Conservation (phyloP, 1,140 invertebrate species). For the Temnothorax longispinosus region DNA sequence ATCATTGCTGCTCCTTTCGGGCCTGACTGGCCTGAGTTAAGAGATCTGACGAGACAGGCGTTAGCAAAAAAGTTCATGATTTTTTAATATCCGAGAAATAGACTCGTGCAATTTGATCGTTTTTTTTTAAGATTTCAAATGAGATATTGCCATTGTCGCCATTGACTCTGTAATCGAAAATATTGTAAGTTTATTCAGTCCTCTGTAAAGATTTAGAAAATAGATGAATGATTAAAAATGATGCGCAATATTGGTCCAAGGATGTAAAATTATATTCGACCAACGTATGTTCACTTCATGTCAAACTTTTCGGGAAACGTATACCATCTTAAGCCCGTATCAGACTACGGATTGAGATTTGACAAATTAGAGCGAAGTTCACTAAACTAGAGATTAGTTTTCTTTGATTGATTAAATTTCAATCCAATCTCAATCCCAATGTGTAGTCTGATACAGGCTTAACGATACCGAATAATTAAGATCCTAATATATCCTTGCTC, state of each 20-base stretch:
- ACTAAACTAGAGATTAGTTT: no score
- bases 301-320: not conserved
- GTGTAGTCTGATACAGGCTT: no score
- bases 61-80: not conserved
- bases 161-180: no score
- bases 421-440: no score
- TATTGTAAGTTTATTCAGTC: not conserved
- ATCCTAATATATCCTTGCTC: not conserved
- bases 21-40: not conserved
- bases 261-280: not conserved
- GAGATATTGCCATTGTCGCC: not conserved
- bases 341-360: no score
- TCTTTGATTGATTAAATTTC: no score
- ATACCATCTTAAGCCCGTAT: no score
- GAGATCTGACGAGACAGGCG: not conserved
- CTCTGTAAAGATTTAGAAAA: not conserved
- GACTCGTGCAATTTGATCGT: not conserved
- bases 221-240: not conserved
- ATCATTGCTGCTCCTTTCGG: not conserved
- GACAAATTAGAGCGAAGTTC: no score
- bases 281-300: not conserved
- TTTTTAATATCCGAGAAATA: not conserved
- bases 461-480: not conserved
- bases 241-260: not conserved
- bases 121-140: not conserved